Conservation (phyloP, 1,140 invertebrate species). For the Andrena cerasifolii region DNA sequence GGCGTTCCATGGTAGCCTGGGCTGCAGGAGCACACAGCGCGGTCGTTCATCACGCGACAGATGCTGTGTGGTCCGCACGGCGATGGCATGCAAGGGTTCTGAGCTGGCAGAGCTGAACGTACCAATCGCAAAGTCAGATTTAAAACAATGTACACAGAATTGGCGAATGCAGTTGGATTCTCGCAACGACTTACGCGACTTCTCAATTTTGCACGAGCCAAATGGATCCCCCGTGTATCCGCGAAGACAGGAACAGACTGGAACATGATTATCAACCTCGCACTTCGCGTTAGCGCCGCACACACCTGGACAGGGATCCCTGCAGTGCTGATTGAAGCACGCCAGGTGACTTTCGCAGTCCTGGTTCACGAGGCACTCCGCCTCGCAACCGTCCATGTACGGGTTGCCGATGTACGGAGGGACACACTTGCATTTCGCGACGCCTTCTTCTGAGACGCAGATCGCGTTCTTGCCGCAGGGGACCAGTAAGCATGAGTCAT, state of each 20-base stretch:
- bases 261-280: conserved; percentile 90
- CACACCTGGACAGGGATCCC: conserved; percentile 92
- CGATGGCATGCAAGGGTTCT: conserved; percentile 90
- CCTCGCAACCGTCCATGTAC: conserved; percentile 89
- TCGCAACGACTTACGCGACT: conserved; percentile 55
- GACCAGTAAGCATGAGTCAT: conserved; percentile 89
- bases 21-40: conserved; percentile 91
- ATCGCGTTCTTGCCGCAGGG: conserved; percentile 92
- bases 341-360: conserved; percentile 91
- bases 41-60: conserved; percentile 87
- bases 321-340: conserved; percentile 92
- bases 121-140: not conserved
- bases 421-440: conserved; percentile 90
- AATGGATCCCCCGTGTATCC: conserved; percentile 92
- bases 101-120: conserved; percentile 74
- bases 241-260: conserved; percentile 89
- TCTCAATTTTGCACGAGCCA: conserved; percentile 86
- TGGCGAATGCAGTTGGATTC: not conserved
- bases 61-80: conserved; percentile 92
- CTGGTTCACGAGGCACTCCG: conserved; percentile 90
- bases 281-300: conserved; percentile 92
- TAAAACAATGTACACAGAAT: too few species aligned
- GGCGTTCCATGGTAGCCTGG: conserved; percentile 89
- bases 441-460: conserved; percentile 87
- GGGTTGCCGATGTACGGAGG: conserved; percentile 93